Conservation (phyloP, 2,888 invertebrate genomes). For the Hirtodrosophila duncani region DNA sequence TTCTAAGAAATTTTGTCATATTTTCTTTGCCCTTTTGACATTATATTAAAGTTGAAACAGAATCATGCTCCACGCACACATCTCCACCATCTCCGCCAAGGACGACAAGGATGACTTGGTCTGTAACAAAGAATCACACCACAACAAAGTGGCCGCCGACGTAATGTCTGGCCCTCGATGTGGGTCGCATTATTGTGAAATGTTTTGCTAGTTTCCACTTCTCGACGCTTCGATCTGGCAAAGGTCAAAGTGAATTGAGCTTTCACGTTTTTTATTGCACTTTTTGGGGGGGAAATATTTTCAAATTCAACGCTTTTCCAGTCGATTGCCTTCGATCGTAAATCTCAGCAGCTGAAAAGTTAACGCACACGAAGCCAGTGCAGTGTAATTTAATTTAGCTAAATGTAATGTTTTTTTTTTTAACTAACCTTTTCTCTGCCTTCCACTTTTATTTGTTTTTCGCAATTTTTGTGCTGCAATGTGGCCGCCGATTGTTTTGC, state of each 20-base stretch:
- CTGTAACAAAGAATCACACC: not conserved
- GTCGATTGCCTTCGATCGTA: constrained; percentile 1
- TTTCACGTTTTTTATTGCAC: constrained; percentile 7
- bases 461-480: too few species aligned
- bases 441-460: too few species aligned
- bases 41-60: too few species aligned
- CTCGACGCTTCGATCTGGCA: constrained; percentile 15
- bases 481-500: too few species aligned
- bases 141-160: constrained; percentile 34
- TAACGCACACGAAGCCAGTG: not conserved
- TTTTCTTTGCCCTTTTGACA: too few species aligned
- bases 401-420: constrained; percentile 5
- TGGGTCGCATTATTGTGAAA: constrained; percentile 18
- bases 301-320: constrained; percentile 4
- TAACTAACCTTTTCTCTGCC: too few species aligned
- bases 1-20: too few species aligned
- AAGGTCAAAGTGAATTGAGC: constrained; percentile 55
- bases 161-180: constrained; percentile 47
- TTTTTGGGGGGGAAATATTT: too few species aligned
- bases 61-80: too few species aligned
- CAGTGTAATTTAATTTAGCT: constrained; percentile 8
- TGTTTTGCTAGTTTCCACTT: constrained; percentile 15
- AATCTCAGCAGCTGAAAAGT: not conserved
- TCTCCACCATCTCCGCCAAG: too few species aligned
- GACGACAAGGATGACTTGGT: not conserved